Base-by-base conservation (phyloP, 2,888 invertebrate species). In the Herminia tarsipennalis region DNA sequence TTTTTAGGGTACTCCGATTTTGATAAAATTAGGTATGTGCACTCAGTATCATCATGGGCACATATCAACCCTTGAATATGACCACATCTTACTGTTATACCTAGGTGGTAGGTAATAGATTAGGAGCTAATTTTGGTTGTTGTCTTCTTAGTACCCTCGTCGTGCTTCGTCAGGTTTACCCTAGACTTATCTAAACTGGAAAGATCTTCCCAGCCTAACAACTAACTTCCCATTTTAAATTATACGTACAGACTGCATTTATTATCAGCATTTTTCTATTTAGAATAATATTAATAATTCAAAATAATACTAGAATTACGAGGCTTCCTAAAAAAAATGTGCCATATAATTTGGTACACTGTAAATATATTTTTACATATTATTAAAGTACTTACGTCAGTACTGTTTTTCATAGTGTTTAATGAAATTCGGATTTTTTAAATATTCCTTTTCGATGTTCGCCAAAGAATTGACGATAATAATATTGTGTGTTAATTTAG, bases 391-490 rank as follows among this genome's bases (percentile, higher is more conserved):
- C 40, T 40, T n/a, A n/a, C n/a, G n/a, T n/a, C n/a, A n/a, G 55
- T 56, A 52, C 36, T 32, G 29, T 6, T 40, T 28, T 55, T n/a
- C n/a, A n/a, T 59, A 37, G 24, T 54, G 44, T 53, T 45, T 56
- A 49, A 35, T 45, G 36, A 38, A 55, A 56, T 45, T 51, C 24
- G 37, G 34, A 30, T 53, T 51, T 50, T 37, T 29, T 28, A 35
- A 39, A 13, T 45, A 17, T 51, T 53, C 47, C 40, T 35, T 48
- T 48, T 45, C 39, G 28, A 59, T 32, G 39, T 55, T 66, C 66
- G 66, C 66, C 66, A 66, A 66, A 66, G 66, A 65, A 61, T 54
- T 61, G 62, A 54, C 59, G 73, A 73, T 57, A 61, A 59, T 50
- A n/a, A n/a, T 56, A 43, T 20, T 52, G 55, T 56, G 58, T 61